phyloP scores from a whole-genome alignment of 2,113 vertebrate species.

The Laticauda laticaudata region DNA sequence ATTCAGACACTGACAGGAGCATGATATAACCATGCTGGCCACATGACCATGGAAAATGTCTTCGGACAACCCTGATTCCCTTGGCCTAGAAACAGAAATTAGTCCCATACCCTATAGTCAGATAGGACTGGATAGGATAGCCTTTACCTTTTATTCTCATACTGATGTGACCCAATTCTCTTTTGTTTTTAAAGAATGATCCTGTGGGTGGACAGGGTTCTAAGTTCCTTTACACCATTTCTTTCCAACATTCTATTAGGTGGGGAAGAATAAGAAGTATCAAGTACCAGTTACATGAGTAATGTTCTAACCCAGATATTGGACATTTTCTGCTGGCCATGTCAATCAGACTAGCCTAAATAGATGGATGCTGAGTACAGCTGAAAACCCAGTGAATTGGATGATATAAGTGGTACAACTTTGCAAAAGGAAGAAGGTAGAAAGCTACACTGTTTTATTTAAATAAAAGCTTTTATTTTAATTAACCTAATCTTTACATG shows the following conservation, averaged over 20 bases:
- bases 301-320: background rate
- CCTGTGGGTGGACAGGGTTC: background rate
- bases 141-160: background rate
- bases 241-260: background rate
- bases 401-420: background rate
- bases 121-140: background rate
- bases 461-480: background rate
- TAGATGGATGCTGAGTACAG: background rate
- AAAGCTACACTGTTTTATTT: background rate
- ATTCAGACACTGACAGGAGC: too few relatives aligned
- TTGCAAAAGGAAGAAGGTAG: background rate
- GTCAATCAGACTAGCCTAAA: background rate
- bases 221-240: background rate
- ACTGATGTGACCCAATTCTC: background rate
- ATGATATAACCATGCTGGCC: background rate
- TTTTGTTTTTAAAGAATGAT: background rate
- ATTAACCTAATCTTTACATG: background rate
- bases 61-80: background rate
- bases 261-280: background rate
- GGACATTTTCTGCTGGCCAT: background rate
- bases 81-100: background rate
- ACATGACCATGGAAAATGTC: background rate
- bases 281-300: background rate
- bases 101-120: background rate
- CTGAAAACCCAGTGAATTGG: background rate